phyloP scores from a whole-genome alignment of 2,888 invertebrate genomes.

The Platynereis dumerilii region DNA sequence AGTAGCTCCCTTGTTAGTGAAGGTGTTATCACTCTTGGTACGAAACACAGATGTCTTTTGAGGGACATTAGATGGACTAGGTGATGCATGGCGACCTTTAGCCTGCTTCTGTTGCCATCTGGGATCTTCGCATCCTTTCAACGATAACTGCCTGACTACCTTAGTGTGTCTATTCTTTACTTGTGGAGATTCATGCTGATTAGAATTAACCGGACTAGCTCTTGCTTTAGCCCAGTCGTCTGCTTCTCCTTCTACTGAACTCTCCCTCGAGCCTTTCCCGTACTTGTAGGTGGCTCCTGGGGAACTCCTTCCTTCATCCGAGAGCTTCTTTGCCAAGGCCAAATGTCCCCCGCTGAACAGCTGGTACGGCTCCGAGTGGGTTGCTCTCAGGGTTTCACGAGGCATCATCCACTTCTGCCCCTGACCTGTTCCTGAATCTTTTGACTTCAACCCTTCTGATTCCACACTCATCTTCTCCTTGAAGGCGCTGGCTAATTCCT shows the following conservation, averaged over 20 bases:
- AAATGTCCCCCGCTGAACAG: slow-evolving; percentile 57
- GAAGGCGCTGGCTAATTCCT: slow-evolving; percentile 39
- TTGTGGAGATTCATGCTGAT: not conserved
- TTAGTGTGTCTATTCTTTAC: slow-evolving; percentile 70
- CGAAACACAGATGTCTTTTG: not conserved
- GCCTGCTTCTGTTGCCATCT: slow-evolving; percentile 63
- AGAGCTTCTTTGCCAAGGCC: slow-evolving; percentile 63
- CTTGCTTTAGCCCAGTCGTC: not conserved
- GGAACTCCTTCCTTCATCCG: slow-evolving; percentile 61
- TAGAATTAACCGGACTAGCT: not conserved
- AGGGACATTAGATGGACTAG: not conserved
- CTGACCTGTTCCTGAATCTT: slow-evolving; percentile 26
- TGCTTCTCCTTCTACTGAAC: not conserved
- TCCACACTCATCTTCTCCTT: slow-evolving; percentile 39
- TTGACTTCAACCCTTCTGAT: slow-evolving; percentile 27
- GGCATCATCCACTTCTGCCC: slow-evolving; percentile 2
- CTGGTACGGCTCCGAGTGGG: slow-evolving; percentile 30
- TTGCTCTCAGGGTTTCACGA: slow-evolving; percentile 21
- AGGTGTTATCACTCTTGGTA: not conserved
- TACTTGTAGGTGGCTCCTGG: slow-evolving; percentile 50
- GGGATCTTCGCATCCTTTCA: slow-evolving; percentile 83
- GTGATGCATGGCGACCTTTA: slow-evolving; percentile 4
- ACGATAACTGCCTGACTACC: slow-evolving; percentile 78
- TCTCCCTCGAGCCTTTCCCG: slow-evolving; percentile 2
- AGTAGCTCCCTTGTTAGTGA: not conserved